phyloP scores from a whole-genome alignment of 2,888 invertebrate species.

The Drosophila trichaetosa region DNA sequence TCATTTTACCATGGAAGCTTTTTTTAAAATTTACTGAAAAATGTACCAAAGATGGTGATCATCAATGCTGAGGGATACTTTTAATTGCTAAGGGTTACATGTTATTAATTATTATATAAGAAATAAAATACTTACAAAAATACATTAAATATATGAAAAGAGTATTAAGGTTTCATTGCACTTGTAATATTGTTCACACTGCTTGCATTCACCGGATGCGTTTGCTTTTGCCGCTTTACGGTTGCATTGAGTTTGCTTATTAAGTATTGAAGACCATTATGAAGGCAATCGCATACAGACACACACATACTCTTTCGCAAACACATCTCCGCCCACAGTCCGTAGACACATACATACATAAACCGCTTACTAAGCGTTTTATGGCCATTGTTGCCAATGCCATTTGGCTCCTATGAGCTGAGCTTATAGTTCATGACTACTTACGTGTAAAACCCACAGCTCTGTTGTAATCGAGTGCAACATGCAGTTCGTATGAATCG shows the following conservation, averaged over 20 bases:
- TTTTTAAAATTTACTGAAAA: slow-evolving; percentile 7
- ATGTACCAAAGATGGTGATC: not conserved
- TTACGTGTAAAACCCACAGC: slow-evolving; percentile 27
- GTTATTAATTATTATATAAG: not conserved
- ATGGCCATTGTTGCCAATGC: slow-evolving; percentile 56
- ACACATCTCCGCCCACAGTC: slow-evolving; percentile 1
- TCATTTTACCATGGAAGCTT: slow-evolving; percentile 17
- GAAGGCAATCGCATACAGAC: slow-evolving; percentile 45
- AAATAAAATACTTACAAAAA: not conserved
- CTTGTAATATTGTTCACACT: slow-evolving; percentile 26
- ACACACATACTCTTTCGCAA: not conserved
- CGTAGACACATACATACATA: slow-evolving; percentile 17
- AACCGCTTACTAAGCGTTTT: slow-evolving; percentile 50
- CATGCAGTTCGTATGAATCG: slow-evolving; percentile 58
- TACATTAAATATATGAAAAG: slow-evolving; percentile 2
- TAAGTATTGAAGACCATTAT: slow-evolving; percentile 71
- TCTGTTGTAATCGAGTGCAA: slow-evolving; percentile 44
- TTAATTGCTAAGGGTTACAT: too few species aligned
- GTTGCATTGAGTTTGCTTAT: slow-evolving; percentile 55
- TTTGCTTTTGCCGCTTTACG: slow-evolving; percentile 37
- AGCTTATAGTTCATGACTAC: slow-evolving; percentile 33
- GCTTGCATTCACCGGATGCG: slow-evolving; percentile 37
- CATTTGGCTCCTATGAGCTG: slow-evolving; percentile 22
- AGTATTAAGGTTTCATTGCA: slow-evolving; percentile 32
- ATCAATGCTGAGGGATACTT: not conserved